Conservation (phyloP, 2,888 invertebrate species). For the Noctua pronuba region DNA sequence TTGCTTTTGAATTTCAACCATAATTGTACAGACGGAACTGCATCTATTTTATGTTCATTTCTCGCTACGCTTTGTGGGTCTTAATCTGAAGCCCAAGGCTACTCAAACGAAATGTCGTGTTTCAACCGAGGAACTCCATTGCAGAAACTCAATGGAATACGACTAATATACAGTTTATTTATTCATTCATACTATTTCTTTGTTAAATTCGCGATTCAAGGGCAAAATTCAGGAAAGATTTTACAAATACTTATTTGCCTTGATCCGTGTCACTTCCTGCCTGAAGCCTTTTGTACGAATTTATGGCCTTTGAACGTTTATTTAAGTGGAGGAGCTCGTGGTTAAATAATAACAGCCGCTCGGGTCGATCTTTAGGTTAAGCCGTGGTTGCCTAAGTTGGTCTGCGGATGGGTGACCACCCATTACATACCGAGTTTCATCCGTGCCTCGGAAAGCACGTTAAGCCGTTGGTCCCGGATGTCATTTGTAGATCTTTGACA, state of each 20-base stretch:
- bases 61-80: background rate
- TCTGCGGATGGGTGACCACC: too few species aligned
- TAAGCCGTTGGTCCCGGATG: too few species aligned
- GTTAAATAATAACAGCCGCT: too few species aligned
- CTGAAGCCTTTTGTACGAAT: background rate
- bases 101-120: background rate
- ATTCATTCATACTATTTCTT: background rate
- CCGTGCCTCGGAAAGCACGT: too few species aligned
- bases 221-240: background rate
- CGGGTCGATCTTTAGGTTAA: too few species aligned
- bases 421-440: too few species aligned
- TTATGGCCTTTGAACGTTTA: background rate
- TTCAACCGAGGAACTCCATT: background rate
- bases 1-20: background rate
- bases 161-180: background rate
- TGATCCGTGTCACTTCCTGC: background rate
- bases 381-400: too few species aligned
- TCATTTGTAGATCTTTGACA: too few species aligned
- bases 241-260: background rate
- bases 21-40: background rate
- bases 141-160: background rate
- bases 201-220: background rate
- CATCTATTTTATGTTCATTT: background rate
- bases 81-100: background rate
- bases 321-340: too few species aligned